phyloP scores from a whole-genome alignment of 2,113 vertebrate genomes.

The Aythya baeri region DNA sequence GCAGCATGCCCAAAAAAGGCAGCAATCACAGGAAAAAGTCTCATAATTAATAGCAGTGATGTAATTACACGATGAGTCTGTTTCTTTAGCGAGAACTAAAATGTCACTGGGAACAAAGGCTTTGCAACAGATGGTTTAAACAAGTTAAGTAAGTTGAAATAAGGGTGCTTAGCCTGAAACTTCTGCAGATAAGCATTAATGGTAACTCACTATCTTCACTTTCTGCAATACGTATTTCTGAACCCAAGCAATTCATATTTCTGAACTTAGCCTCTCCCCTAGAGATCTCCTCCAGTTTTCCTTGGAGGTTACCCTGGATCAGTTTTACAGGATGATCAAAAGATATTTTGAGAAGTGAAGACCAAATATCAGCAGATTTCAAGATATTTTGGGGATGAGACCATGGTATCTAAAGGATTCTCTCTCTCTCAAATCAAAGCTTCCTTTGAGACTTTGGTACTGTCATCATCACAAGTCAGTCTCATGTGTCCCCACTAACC shows the following conservation, averaged over 20 bases:
- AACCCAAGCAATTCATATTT: neutral
- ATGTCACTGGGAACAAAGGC: constrained; percentile 19
- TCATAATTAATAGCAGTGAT: constrained; percentile 49
- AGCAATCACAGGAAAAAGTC: constrained; percentile 21
- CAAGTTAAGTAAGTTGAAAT: neutral
- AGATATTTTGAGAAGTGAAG: neutral
- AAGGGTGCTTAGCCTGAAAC: neutral
- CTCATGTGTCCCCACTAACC: neutral
- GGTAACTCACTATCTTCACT: neutral
- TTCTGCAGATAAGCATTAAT: neutral
- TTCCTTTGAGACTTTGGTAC: neutral
- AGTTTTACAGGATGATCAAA: neutral
- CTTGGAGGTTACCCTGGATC: neutral
- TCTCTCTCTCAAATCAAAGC: neutral
- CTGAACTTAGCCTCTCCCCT: neutral
- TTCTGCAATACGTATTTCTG: neutral
- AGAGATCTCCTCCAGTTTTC: neutral
- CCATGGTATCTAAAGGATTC: neutral
- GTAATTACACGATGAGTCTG: constrained; percentile 12
- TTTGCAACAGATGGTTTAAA: neutral
- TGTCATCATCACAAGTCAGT: neutral
- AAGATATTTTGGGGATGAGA: neutral
- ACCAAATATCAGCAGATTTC: neutral
- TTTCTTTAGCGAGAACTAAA: constrained; percentile 37
- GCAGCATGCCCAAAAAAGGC: neutral